A percentile compares a stretch with the other conserved stretches of the same genome.
phyloP scores from a whole-genome alignment of 2,888 invertebrate species.

The Leucophenga montana region DNA sequence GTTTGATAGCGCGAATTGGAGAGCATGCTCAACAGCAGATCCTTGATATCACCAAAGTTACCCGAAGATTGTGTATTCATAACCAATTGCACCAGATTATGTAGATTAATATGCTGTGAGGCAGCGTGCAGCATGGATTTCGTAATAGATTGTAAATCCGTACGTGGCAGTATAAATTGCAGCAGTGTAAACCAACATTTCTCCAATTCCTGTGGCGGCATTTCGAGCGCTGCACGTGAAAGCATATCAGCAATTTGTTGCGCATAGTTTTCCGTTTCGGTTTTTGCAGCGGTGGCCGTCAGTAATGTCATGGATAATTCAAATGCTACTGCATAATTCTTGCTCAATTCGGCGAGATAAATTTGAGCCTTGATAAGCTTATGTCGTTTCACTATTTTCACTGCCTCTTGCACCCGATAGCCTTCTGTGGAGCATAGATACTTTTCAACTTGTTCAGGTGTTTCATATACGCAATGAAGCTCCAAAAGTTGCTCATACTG shows the following conservation, averaged over 20 bases:
- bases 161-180: slow-evolving; percentile 71
- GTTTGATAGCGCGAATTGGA: slow-evolving; percentile 85
- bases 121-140: slow-evolving; percentile 75
- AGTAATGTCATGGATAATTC: slow-evolving; percentile 76
- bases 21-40: slow-evolving; percentile 79
- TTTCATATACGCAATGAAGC: slow-evolving; percentile 77
- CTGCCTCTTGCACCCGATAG: slow-evolving; percentile 79
- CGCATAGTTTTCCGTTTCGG: slow-evolving; percentile 50
- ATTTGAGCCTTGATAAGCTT: slow-evolving; percentile 80
- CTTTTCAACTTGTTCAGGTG: slow-evolving; percentile 74
- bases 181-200: slow-evolving; percentile 75
- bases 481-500: slow-evolving; percentile 78
- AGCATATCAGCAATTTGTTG: slow-evolving; percentile 45
- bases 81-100: slow-evolving; percentile 77
- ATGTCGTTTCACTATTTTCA: slow-evolving; percentile 78
- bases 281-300: slow-evolving; percentile 44
- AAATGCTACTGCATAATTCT: slow-evolving; percentile 83
- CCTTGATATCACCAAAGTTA: slow-evolving; percentile 78
- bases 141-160: slow-evolving; percentile 71
- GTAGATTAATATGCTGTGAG: slow-evolving; percentile 76
- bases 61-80: slow-evolving; percentile 74
- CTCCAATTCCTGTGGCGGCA: slow-evolving; percentile 73
- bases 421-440: slow-evolving; percentile 75
- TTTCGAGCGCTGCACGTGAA: slow-evolving; percentile 73
- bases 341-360: slow-evolving; percentile 82